Base-by-base conservation (phyloP, 1,140 invertebrate genomes). In the Magallana ariakensis region DNA sequence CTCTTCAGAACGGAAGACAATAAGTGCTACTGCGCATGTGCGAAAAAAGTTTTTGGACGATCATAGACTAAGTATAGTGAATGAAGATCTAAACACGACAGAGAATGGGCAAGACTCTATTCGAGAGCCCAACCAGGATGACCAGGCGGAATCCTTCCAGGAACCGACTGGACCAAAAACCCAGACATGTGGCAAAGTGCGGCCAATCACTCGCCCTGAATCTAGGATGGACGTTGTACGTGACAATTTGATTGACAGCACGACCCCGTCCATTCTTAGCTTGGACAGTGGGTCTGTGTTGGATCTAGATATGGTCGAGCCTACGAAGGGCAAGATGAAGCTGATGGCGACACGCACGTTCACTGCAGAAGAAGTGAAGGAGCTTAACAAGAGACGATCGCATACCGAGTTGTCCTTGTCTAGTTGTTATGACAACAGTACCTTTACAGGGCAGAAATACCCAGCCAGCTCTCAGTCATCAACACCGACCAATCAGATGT, bases 191-290 rank as follows among this genome's bases (percentile, higher is more conserved):
- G 33, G 16, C 46, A 54, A 55, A 82, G 46, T n/a, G 53, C 53
- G 53, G 15, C 46, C 80, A 16, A 16, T 82, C 13, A 54, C 55
- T 10, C 55, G 80, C 19, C 46, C 80, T n/a, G 80, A 82, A 54
- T 82, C 80, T 82, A 82, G 46, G 8, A 56, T 55, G 53, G 80
- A 82, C n/a, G 46, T 55, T 55, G 80, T 55, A n/a, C 53, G 80
- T 26, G 55, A 82, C 2, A 82, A 56, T 82, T 16, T 55, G 80
- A 55, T 82, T 54, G 46, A 54, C 46, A 82, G 80, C n/a, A 82
- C 80, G 5, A 55, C 55, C n/a, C 46, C 80, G 9, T 54, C 80
- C 19, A 82, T 54, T 75, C 66, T 56, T 11, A 82, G 80, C 16
- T 46, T 82, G 16, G 46, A 82, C 46, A 54, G 46, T 22, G 46